phyloP scores from a whole-genome alignment of 2,888 invertebrate species.

The Pardosa pseudoannulata region DNA sequence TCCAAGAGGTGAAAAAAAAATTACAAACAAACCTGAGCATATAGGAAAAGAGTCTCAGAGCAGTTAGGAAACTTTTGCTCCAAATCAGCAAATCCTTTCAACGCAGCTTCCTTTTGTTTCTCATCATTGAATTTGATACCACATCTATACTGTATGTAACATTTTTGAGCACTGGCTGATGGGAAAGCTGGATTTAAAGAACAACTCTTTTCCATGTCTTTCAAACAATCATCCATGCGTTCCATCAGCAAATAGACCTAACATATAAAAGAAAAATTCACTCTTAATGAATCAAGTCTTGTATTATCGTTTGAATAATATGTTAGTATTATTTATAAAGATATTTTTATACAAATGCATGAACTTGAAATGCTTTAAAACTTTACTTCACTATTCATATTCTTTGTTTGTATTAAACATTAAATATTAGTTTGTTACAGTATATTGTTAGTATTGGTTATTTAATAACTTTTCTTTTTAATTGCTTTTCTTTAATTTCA shows the following conservation, averaged over 20 bases:
- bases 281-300: no score
- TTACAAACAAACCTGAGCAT: constrained; percentile 90
- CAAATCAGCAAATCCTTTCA: constrained; percentile 86
- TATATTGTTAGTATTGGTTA: no score
- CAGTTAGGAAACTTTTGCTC: constrained; percentile 89
- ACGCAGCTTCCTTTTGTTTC: constrained; percentile 80
- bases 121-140: constrained; percentile 70
- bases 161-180: constrained; percentile 92
- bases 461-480: no score
- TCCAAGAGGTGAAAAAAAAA: no score
- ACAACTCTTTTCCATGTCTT: constrained; percentile 89
- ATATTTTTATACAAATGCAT: no score
- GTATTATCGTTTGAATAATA: no score
- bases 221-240: constrained; percentile 86
- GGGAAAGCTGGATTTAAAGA: constrained; percentile 89
- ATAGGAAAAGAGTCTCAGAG: constrained; percentile 90
- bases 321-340: no score
- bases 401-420: no score
- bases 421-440: no score
- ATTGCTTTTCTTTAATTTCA: no score
- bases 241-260: constrained; percentile 91
- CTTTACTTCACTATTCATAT: no score
- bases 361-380: no score
- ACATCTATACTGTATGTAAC: constrained; percentile 82
- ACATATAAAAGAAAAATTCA: constrained; percentile 16